phyloP scores from a whole-genome alignment of 2,113 vertebrate species.

The Panurus biarmicus region DNA sequence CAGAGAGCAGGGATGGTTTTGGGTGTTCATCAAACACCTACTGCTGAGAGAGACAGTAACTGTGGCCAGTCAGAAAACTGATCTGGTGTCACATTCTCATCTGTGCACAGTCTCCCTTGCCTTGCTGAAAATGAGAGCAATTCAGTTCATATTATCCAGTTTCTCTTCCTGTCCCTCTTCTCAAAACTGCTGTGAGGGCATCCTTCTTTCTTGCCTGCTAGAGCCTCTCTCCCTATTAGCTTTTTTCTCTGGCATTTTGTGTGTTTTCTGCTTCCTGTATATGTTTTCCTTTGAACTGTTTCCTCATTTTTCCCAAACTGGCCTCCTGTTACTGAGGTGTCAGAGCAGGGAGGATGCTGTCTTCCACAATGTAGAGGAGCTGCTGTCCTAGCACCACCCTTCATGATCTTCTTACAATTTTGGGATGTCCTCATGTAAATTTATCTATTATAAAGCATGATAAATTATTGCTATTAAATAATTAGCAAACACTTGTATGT shows the following conservation, averaged over 20 bases:
- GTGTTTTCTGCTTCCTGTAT: neutral
- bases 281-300: neutral
- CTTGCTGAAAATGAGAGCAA: neutral
- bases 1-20: neutral
- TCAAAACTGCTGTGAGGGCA: neutral
- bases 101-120: neutral
- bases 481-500: neutral
- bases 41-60: neutral
- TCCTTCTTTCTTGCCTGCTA: neutral
- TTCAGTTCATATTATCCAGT: neutral
- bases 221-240: neutral
- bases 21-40: neutral
- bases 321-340: neutral
- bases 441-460: neutral
- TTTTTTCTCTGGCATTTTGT: neutral
- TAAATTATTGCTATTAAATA: neutral
- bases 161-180: neutral
- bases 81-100: neutral
- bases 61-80: neutral
- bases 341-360: neutral
- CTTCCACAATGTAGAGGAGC: neutral
- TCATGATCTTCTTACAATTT: neutral
- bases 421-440: neutral
- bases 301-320: neutral
- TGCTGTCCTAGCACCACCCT: neutral